These are phyloP conservation scores for Heteromurus nitidus DNA, from an alignment of 2,888 invertebrate species.

Conservation along the genomic window DNA sequence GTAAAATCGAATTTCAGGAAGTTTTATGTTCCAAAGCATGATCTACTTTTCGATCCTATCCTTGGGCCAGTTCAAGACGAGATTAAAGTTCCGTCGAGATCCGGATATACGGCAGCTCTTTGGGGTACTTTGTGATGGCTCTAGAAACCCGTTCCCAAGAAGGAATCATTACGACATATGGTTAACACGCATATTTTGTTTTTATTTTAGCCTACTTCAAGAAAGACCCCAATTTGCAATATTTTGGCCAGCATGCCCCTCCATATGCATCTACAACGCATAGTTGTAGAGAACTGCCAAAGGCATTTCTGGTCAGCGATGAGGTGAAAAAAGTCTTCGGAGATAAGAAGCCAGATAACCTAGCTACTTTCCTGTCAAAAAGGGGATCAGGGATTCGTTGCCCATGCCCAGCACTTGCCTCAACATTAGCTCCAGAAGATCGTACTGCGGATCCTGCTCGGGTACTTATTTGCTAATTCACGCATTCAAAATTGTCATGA, in stretches of 20 bases:
- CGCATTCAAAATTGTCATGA: no score
- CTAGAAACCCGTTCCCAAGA: no score
- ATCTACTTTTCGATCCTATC: background rate
- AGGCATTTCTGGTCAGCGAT: background rate
- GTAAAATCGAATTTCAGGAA: constrained; percentile 24
- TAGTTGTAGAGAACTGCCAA: constrained; percentile 1
- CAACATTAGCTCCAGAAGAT: constrained; percentile 45
- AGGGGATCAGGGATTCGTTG: constrained; percentile 37
- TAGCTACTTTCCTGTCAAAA: background rate
- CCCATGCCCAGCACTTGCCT: constrained; percentile 58
- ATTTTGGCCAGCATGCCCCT: constrained; percentile 33
- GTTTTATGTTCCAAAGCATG: constrained; percentile 28
- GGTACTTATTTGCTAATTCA: no score
- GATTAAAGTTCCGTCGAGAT: constrained; percentile 24
- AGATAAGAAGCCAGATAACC: background rate
- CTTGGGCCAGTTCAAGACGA: background rate
- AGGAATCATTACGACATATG: background rate
- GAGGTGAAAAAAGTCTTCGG: background rate
- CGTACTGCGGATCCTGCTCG: constrained; percentile 52
- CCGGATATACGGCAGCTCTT: background rate
- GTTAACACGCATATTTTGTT: background rate
- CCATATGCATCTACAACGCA: background rate
- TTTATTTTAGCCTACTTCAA: background rate
- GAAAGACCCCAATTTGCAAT: background rate
- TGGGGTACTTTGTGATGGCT: no score